phyloP scores from a whole-genome alignment of 2,797 vertebrate genomes.

The Pterois miles region DNA sequence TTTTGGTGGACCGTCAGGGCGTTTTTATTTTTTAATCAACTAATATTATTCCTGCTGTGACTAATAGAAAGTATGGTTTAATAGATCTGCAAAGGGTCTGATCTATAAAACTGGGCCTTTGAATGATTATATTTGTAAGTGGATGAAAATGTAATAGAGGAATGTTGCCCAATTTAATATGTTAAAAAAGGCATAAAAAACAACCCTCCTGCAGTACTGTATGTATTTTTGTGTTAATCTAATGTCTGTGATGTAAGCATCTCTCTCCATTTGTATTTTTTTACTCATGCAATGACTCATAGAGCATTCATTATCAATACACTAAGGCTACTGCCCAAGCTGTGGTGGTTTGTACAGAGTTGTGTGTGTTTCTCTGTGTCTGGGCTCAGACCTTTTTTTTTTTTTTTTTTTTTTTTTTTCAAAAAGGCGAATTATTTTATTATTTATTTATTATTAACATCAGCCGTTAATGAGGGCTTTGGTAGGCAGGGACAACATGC shows the following conservation, averaged over 20 bases:
- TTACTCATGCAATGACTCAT: slow-evolving; percentile 74
- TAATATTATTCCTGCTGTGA: slow-evolving; percentile 61
- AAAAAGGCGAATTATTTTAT: not conserved
- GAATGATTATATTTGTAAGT: slow-evolving; percentile 49
- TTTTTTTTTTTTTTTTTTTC: no score
- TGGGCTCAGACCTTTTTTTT: not conserved
- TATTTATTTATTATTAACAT: not conserved
- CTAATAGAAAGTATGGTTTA: slow-evolving; percentile 50
- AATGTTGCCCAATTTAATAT: slow-evolving; percentile 55
- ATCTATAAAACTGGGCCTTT: slow-evolving; percentile 42
- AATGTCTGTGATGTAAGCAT: slow-evolving; percentile 75
- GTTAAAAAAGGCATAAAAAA: slow-evolving; percentile 48
- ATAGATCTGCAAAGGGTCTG: slow-evolving; percentile 32
- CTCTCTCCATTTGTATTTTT: slow-evolving; percentile 76
- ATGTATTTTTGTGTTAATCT: slow-evolving; percentile 71
- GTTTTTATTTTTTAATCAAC: slow-evolving; percentile 43
- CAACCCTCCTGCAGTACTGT: slow-evolving; percentile 62
- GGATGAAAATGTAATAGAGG: slow-evolving; percentile 43
- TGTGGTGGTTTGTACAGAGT: slow-evolving; percentile 46
- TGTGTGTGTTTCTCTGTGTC: slow-evolving; percentile 14
- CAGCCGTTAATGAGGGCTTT: not conserved
- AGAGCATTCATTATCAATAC: slow-evolving; percentile 70
- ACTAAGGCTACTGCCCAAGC: slow-evolving; percentile 59
- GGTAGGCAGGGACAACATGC: not conserved
- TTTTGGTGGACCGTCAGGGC: slow-evolving; percentile 35